phyloP scores from a whole-genome alignment of 2,113 vertebrate species.

The Hyperopisus bebe region DNA sequence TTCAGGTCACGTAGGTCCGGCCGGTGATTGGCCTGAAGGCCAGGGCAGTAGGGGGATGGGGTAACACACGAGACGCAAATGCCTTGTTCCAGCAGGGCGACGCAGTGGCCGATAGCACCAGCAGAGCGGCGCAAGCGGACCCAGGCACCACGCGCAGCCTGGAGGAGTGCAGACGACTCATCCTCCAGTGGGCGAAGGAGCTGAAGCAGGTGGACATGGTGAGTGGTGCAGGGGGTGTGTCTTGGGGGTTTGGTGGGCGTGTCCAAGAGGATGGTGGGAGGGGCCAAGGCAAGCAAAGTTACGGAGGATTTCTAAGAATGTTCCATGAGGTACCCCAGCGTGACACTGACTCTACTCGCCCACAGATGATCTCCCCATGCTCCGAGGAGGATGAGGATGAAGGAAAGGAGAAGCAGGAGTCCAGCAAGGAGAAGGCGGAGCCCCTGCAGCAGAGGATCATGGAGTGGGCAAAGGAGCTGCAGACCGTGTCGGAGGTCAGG shows the following conservation, averaged over 20 bases:
- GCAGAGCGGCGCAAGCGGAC: neutral
- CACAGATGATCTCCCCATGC: conserved; percentile 19
- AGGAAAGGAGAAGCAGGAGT: neutral
- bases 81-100: conserved; percentile 17
- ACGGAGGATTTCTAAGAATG: neutral
- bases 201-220: conserved; percentile 30
- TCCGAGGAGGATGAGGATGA: neutral
- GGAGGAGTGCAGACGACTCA: conserved; percentile 32
- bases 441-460: conserved; percentile 32
- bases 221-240: neutral
- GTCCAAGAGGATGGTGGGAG: neutral
- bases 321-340: neutral
- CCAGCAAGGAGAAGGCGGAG: neutral
- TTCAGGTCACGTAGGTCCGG: neutral
- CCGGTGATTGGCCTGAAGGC: neutral
- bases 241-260: neutral
- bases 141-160: conserved; percentile 13
- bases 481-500: conserved; percentile 34
- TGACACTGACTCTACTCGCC: neutral
- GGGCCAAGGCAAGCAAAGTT: neutral
- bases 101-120: neutral
- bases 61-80: neutral
- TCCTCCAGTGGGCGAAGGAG: conserved; percentile 38
- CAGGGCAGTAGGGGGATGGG: neutral
- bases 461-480: conserved; percentile 42